Percentiles rank a stretch among this genome's conserved stretches.
phyloP scores from a whole-genome alignment of 2,113 vertebrate genomes.

The Coturnix japonica region DNA sequence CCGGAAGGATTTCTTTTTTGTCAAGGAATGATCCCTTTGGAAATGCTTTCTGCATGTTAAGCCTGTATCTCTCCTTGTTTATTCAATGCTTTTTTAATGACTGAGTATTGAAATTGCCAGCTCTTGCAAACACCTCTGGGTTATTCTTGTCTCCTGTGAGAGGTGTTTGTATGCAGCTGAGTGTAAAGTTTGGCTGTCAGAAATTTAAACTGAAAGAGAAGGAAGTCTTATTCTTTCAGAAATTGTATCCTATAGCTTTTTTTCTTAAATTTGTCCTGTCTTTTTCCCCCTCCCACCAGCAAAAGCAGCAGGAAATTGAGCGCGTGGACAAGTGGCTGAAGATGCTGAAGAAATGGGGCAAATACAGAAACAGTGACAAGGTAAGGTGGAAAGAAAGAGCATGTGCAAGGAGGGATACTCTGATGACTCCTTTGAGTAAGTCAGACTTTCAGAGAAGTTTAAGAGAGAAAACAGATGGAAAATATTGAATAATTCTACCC shows the following conservation, averaged over 20 bases:
- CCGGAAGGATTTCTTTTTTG: neutral
- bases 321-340: slow-evolving; percentile 92
- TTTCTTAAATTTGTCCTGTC: neutral
- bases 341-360: slow-evolving; percentile 93
- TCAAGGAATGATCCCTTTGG: neutral
- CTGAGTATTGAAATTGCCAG: neutral
- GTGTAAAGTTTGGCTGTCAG: neutral
- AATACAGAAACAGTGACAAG: slow-evolving; percentile 91
- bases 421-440: neutral
- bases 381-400: slow-evolving; percentile 61
- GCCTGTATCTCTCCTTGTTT: neutral
- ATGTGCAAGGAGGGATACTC: rapidly evolving
- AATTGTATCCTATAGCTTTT: neutral
- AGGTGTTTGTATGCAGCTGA: neutral
- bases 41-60: neutral
- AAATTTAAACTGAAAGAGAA: neutral
- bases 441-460: neutral
- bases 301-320: slow-evolving; percentile 88
- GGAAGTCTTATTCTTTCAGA: neutral
- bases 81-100: neutral
- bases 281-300: slow-evolving; percentile 67
- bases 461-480: neutral
- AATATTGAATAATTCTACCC: neutral
- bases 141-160: neutral
- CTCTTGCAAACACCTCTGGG: neutral